These are phyloP conservation scores for Acropternis orthonyx DNA, from an alignment of 2,797 vertebrate species.

Conservation along the genomic window DNA sequence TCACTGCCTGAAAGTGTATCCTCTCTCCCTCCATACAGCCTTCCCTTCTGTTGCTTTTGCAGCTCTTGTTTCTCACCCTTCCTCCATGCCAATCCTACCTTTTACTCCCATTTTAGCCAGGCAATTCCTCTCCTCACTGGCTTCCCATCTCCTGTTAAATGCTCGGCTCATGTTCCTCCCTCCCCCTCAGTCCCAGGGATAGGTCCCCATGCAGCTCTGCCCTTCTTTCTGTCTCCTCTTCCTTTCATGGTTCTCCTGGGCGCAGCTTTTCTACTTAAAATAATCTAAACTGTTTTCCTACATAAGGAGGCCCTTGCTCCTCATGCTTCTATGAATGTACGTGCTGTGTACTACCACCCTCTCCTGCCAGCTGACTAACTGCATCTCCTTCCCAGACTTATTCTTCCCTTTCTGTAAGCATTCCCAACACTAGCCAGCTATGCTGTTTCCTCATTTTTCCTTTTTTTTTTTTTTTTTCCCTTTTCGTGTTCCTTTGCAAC, in stretches of 20 bases:
- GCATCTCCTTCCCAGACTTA: not conserved
- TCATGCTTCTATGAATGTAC: not conserved
- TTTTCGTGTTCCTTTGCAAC: not conserved
- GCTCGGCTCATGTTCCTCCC: not conserved
- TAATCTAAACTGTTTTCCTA: not conserved
- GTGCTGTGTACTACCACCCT: not conserved
- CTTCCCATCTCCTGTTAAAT: not conserved
- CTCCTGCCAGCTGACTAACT: not conserved
- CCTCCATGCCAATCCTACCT: not conserved
- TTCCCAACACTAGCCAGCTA: not conserved
- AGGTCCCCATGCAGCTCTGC: rapidly evolving
- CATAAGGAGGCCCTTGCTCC: not conserved
- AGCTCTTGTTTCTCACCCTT: not conserved
- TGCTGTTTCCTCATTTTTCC: not conserved
- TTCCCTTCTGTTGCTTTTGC: not conserved
- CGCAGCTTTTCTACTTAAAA: not conserved
- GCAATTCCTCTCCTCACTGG: not conserved
- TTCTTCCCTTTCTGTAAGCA: not conserved
- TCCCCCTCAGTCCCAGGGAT: not conserved
- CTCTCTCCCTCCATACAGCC: not conserved
- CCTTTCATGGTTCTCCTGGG: not conserved
- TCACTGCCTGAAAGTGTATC: not conserved
- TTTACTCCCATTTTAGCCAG: not conserved
- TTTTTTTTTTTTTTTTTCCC: not conserved
- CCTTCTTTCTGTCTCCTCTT: not conserved